Base-by-base conservation (phyloP, 2,888 invertebrate genomes). In the Idaea biselata region DNA sequence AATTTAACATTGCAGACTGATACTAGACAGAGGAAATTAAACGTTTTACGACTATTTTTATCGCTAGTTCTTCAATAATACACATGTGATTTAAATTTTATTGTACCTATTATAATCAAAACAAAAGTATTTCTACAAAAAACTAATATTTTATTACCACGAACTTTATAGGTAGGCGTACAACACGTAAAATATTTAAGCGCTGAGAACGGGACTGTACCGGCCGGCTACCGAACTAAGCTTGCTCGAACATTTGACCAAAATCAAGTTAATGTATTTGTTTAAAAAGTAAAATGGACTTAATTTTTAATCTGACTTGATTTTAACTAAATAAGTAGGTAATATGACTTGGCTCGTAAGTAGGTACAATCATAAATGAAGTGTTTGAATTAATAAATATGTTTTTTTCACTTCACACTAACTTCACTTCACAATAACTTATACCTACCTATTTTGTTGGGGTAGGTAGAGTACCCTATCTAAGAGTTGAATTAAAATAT, bases 1-100 rank as follows among this genome's bases (percentile, higher is more conserved):
- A 73, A 68, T 66, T 72, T 73, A 70, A 72, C 72, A 71, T 70
- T 70, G 75, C 70, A 75, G 77, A 76, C 78, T 61, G 67, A 73
- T 71, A 67, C 74, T 76, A 78, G 79, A 78, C 79, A 67, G 70
- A 59, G 60, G 73, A 63, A 67, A 69, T 67, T 65, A 63, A 5
- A 44, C 44, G 11, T 44, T 44, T 44, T 44, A 44, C 14, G 44
- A 44, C 44, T 44, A 44, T 44, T 44, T 44, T 44, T 44, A 44
- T 44, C 44, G 44, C 44, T 44, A 44, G 8, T 44, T 44, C 8
- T 44, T 44, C 44, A 44, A 44, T 25, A 25, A 1, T 25, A 25
- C 25, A 25, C 25, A 25, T 25, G 25, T 25, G 44, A 44, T 14
- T 44, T 44, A 44, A 44, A 44, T 44, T 44, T 44, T 44, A 44